Conservation (phyloP, 92 coral and sea anemone genomes). For the Montipora capitata region DNA sequence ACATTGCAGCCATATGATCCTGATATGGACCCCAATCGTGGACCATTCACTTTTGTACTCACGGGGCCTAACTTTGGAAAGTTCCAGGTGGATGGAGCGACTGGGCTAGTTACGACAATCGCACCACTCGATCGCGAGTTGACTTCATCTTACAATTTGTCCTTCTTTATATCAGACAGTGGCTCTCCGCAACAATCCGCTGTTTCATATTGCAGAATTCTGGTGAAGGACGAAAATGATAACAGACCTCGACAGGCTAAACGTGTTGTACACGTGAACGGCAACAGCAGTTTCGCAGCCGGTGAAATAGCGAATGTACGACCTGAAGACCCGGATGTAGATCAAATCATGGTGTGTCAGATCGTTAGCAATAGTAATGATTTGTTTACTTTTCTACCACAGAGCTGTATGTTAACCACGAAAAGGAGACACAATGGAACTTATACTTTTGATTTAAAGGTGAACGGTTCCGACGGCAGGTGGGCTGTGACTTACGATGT, state of each 20-base stretch:
- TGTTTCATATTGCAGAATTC: conserved; percentile 76
- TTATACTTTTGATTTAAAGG: conserved; percentile 69
- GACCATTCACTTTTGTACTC: conserved; percentile 86
- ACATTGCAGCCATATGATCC: conserved; percentile 84
- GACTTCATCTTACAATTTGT: conserved; percentile 68
- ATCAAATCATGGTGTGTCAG: conserved; percentile 82
- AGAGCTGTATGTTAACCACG: conserved; percentile 82
- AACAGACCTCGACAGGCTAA: conserved; percentile 83
- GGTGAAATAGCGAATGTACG: conserved; percentile 86
- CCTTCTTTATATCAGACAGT: conserved; percentile 80
- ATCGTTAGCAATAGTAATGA: conserved; percentile 61
- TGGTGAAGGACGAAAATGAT: conserved; percentile 90
- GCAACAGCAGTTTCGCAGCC: conserved; percentile 79
- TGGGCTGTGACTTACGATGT: conserved; percentile 80
- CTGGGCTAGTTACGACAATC: conserved; percentile 80
- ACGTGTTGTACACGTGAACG: conserved; percentile 87
- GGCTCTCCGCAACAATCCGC: conserved; percentile 84
- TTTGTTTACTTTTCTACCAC: conserved; percentile 82
- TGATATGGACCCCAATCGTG: conserved; percentile 90
- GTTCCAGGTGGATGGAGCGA: conserved; percentile 74
- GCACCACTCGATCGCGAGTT: conserved; percentile 85
- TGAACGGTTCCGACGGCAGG: conserved; percentile 87
- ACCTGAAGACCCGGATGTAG: conserved; percentile 92
- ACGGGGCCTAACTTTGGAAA: conserved; percentile 77
- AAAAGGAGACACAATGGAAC: conserved; percentile 52